Percentiles rank a stretch among this genome's conserved stretches.
These are phyloP conservation scores for Aspidoscelis tigris DNA, from an alignment of 2,113 vertebrate genomes.

Conservation along the genomic window DNA sequence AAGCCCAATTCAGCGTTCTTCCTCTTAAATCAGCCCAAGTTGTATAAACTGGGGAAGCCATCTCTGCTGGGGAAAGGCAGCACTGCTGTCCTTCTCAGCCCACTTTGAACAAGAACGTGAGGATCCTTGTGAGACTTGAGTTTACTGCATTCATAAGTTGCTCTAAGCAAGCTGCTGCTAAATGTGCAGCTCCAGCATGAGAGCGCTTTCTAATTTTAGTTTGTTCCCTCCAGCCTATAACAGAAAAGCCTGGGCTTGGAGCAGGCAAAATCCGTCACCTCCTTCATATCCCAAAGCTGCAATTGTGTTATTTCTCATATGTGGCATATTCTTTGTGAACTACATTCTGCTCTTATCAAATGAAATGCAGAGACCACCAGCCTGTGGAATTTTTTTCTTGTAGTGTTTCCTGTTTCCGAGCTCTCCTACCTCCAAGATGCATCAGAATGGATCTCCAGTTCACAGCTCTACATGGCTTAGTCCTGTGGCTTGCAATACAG, in stretches of 20 bases:
- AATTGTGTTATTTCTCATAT: not conserved
- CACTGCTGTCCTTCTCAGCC: not conserved
- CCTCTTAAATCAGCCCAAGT: conserved; percentile 40
- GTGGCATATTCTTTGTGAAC: too few species aligned
- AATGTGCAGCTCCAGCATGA: conserved; percentile 15
- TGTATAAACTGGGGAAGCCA: conserved; percentile 3
- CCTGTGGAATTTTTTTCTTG: too few species aligned
- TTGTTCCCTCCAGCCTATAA: not conserved
- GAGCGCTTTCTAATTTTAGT: conserved; percentile 8
- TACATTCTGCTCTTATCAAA: too few species aligned
- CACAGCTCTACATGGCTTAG: not conserved
- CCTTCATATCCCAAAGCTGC: not conserved
- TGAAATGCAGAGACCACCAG: too few species aligned
- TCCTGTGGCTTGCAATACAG: not conserved
- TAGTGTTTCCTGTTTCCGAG: too few species aligned
- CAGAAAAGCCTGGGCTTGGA: not conserved
- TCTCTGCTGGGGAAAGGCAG: not conserved
- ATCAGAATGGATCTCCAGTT: not conserved
- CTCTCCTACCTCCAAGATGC: too few species aligned
- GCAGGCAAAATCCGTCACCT: not conserved
- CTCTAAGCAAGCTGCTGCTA: conserved; percentile 21
- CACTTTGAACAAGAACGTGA: conserved; percentile 20
- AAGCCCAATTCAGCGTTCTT: conserved; percentile 41
- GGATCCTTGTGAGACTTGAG: not conserved
- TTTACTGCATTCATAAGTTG: not conserved